A percentile compares a stretch with the other conserved stretches of the same genome.
Conservation (phyloP, 2,888 invertebrate genomes). For the Tachina lurida region DNA sequence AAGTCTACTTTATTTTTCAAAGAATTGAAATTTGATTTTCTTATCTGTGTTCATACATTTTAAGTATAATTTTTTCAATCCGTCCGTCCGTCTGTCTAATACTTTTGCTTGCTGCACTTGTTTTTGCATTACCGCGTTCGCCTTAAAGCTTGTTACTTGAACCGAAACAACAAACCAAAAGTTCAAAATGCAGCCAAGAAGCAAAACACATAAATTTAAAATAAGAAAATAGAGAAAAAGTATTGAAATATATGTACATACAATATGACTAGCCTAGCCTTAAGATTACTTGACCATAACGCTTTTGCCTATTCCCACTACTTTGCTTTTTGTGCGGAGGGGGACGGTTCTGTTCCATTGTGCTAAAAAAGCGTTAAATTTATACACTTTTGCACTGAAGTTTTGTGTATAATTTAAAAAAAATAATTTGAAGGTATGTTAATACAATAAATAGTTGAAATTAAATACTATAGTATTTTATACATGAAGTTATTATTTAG, state of each 20-base stretch:
- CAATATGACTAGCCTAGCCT: constrained; percentile 43
- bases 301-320: constrained; percentile 23
- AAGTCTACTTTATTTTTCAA: neutral
- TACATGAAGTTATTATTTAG: constrained; percentile 48
- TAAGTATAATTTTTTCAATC: neutral
- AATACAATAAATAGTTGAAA: constrained; percentile 33
- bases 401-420: constrained; percentile 47
- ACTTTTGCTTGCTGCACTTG: neutral
- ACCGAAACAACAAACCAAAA: constrained; percentile 55
- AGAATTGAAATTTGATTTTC: constrained; percentile 31
- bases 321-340: neutral
- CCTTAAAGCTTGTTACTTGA: constrained; percentile 61
- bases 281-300: constrained; percentile 66
- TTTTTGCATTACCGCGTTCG: constrained; percentile 14
- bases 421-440: constrained; percentile 39
- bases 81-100: neutral
- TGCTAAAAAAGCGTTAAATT: constrained; percentile 60
- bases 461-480: constrained; percentile 23
- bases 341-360: constrained; percentile 21
- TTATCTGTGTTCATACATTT: neutral
- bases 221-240: constrained; percentile 3
- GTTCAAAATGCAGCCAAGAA: constrained; percentile 44
- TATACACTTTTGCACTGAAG: constrained; percentile 58
- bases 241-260: neutral
- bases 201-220: constrained; percentile 18